These are phyloP conservation scores for Taenioides sp. DNA, from an alignment of 2,797 vertebrate species.

Conservation along the genomic window DNA sequence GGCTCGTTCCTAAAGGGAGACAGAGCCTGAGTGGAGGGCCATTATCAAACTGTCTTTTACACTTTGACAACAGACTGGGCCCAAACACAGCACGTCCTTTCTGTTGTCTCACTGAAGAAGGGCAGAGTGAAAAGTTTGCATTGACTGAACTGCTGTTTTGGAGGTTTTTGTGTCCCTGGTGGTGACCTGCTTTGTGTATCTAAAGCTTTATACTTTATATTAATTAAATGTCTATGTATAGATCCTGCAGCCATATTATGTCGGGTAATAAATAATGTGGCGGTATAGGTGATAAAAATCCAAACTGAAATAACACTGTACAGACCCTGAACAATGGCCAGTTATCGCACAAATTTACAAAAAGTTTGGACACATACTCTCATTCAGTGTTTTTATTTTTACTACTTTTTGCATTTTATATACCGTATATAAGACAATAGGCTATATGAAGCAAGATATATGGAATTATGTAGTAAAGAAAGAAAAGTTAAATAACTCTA, in stretches of 20 bases:
- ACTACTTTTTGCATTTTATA: no score
- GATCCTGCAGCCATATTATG: no score
- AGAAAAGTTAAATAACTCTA: no score
- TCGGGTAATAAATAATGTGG: no score
- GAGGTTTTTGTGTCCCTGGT: background rate
- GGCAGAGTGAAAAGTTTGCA: slow-evolving; percentile 8
- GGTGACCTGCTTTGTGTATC: slow-evolving; percentile 8
- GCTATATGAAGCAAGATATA: no score
- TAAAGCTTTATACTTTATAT: slow-evolving; percentile 24
- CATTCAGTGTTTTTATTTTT: no score
- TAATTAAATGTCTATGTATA: background rate
- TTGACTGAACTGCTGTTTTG: slow-evolving; percentile 7
- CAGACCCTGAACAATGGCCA: background rate
- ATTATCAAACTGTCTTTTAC: slow-evolving; percentile 62
- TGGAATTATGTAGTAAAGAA: no score
- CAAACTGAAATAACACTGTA: no score
- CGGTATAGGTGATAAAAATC: no score
- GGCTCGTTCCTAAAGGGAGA: slow-evolving; percentile 58
- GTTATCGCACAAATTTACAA: background rate
- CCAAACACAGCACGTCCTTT: slow-evolving; percentile 17
- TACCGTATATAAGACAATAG: no score
- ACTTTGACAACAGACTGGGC: slow-evolving; percentile 25
- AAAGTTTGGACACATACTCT: no score
- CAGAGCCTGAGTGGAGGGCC: slow-evolving; percentile 47
- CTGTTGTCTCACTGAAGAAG: slow-evolving; percentile 29